Conservation (phyloP, 2,888 invertebrate genomes). For the Ctena decussata region DNA sequence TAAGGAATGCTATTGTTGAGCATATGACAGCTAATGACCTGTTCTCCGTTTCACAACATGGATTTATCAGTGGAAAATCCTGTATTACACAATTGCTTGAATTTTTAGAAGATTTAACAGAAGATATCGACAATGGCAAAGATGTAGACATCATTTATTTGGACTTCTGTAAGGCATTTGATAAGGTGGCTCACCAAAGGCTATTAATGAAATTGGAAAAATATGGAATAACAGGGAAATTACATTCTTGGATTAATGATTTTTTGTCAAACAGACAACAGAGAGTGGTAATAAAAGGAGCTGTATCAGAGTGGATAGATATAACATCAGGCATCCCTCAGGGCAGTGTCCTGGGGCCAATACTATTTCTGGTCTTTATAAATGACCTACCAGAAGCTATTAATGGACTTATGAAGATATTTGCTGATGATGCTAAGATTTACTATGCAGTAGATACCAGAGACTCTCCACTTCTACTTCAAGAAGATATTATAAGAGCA, state of each 20-base stretch:
- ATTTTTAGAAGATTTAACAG: background rate
- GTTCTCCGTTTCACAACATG: no score
- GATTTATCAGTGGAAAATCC: slow-evolving; percentile 16
- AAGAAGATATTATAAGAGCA: no score
- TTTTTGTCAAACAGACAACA: slow-evolving; percentile 19
- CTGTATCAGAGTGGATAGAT: background rate
- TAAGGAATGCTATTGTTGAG: background rate
- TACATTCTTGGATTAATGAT: slow-evolving; percentile 7
- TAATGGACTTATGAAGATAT: background rate
- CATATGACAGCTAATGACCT: slow-evolving; percentile 2
- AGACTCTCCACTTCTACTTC: no score
- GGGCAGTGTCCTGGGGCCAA: background rate
- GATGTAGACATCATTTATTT: slow-evolving; percentile 28
- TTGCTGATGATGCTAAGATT: slow-evolving; percentile 15
- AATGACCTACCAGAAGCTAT: slow-evolving; percentile 12
- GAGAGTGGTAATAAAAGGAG: background rate
- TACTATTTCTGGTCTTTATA: background rate
- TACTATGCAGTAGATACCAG: no score
- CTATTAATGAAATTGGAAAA: slow-evolving; percentile 10
- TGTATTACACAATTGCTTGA: background rate
- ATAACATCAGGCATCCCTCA: background rate
- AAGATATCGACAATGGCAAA: slow-evolving; percentile 1
- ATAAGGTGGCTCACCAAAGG: background rate
- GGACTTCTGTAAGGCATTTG: background rate
- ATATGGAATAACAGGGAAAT: background rate